These are phyloP conservation scores for Scolopax mira DNA, from an alignment of 2,113 vertebrate genomes.

Conservation along the genomic window DNA sequence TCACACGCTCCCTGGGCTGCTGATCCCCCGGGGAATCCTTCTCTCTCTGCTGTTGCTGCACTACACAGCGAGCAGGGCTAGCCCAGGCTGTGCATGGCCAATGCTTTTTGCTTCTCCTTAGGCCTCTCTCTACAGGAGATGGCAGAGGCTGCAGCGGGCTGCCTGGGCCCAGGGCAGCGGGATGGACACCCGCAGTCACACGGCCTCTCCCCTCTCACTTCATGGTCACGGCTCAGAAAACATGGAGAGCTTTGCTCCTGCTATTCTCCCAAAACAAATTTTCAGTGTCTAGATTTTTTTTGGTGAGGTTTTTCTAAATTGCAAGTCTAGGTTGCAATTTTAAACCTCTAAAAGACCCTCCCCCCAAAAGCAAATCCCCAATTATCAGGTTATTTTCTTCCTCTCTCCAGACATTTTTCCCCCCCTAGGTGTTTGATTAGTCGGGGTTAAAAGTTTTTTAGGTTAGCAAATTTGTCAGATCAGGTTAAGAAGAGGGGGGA, in stretches of 20 bases:
- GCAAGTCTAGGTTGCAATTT: not conserved
- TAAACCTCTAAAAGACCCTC: not conserved
- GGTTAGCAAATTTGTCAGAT: not conserved
- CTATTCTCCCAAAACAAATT: not conserved
- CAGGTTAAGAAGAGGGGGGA: not conserved
- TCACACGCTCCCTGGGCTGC: conserved; percentile 6
- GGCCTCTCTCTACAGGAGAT: not conserved
- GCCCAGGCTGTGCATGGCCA: conserved; percentile 62
- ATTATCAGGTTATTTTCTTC: conserved; percentile 57
- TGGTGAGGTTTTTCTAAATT: not conserved
- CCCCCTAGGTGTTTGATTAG: not conserved
- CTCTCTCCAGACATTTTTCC: conserved; percentile 67
- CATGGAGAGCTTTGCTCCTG: not conserved
- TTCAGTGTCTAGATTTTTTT: not conserved
- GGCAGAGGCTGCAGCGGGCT: not conserved
- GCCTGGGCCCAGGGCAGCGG: conserved; percentile 31
- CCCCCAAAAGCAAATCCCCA: not conserved
- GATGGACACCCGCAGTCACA: not conserved
- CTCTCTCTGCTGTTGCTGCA: not conserved
- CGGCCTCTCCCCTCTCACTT: conserved; percentile 50
- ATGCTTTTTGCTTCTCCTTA: not conserved
- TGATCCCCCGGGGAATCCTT: conserved; percentile 45
- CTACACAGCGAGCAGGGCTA: conserved; percentile 19
- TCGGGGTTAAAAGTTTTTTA: conserved; percentile 37
- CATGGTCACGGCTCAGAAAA: conserved; percentile 62